Conservation (phyloP, 1,140 invertebrate species). For the Penaeus japonicus region DNA sequence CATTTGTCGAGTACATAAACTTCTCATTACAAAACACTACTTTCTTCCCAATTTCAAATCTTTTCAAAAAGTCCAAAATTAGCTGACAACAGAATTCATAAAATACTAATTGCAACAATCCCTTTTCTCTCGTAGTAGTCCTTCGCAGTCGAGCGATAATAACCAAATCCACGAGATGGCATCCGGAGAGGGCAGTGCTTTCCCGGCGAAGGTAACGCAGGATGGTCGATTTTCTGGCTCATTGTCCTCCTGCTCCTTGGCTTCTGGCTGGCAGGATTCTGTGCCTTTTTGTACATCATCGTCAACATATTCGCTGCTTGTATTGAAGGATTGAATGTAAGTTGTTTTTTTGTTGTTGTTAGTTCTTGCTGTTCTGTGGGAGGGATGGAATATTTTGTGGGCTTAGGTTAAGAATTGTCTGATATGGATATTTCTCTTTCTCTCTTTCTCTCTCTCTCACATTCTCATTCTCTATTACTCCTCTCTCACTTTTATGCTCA, state of each 20-base stretch:
- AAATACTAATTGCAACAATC: too few relatives aligned
- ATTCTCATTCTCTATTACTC: too few relatives aligned
- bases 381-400: background rate
- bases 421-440: too few relatives aligned
- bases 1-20: too few relatives aligned
- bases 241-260: conserved; percentile 78
- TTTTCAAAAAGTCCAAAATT: too few relatives aligned
- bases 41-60: too few relatives aligned
- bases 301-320: conserved; percentile 77
- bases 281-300: conserved; percentile 78
- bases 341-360: conserved; percentile 57
- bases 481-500: background rate
- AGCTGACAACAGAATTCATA: too few relatives aligned
- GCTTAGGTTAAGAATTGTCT: background rate
- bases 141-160: too few relatives aligned
- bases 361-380: conserved; percentile 2
- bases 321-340: conserved; percentile 70
- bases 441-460: too few relatives aligned
- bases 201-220: conserved; percentile 61
- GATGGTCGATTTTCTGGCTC: conserved; percentile 80
- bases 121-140: too few relatives aligned
- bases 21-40: too few relatives aligned
- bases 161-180: background rate
- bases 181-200: conserved; percentile 55
- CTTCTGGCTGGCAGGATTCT: conserved; percentile 77